Base-by-base conservation (phyloP, 2,113 vertebrate genomes). In the Thinocorus orbignyianus region DNA sequence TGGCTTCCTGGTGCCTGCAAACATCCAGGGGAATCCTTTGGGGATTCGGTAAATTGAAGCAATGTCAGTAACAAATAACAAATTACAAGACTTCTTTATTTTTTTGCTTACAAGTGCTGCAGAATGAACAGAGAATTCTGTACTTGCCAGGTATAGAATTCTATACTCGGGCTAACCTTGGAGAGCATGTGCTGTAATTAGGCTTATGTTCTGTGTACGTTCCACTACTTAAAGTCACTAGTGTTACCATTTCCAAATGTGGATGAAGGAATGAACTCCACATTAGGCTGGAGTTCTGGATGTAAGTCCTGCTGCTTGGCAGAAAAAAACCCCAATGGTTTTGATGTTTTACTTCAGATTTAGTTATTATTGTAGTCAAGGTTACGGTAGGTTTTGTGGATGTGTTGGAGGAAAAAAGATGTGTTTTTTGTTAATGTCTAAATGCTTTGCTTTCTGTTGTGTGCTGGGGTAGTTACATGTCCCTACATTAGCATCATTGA, bases 141-240 rank as follows among this genome's bases (percentile, higher is more conserved):
- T 42, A 30, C 18, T 46, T 1, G 1, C 1, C 5, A 35, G 14
- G 13, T 3, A 31, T 5, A 15, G n/a, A 64, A 28, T 26, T 28
- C 25, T 73, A 2, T 2, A 1, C 25, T 52, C 1, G 0, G 1
- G 13, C 3, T 16, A 44, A 13, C 41, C 9, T 61, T 46, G 20
- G 3, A 48, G 28, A 61, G 37, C 19, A 5, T 10, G 10, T 16
- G 26, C 42, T 44, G 42, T 44, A 44, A 44, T 44, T 14, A 44
- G 42, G 14, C 42, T 42, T 42, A n/a, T 42, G 14, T 42, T 42
- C 42, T 14, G 11, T 42, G 42, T 14, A 42, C 42, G 42, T 42
- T 42, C 44, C 44, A 3, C 11, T 73, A 4, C 13, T 55, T 39
- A 13, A 16, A 51, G 18, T 55, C 12, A 65, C 11, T 23, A 23